A percentile compares a stretch with the other conserved stretches of the same genome.
These are phyloP conservation scores for Petrosia ficiformis DNA, from an alignment of 37 sponge, comb jelly and placozoan genomes.

Conservation along the genomic window DNA sequence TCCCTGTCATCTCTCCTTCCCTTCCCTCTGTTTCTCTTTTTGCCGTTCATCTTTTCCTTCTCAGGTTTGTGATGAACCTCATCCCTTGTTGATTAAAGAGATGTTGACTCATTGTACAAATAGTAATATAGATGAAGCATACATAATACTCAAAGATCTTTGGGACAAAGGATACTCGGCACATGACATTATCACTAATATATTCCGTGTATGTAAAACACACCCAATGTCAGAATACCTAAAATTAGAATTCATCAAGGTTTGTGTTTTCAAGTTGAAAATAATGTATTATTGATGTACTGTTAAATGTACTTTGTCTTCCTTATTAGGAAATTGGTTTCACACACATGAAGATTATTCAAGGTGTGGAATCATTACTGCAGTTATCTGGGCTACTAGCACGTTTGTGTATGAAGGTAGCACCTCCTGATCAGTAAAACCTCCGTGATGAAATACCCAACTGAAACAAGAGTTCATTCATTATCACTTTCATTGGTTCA, in stretches of 20 bases:
- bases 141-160: slow-evolving; percentile 77
- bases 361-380: slow-evolving; percentile 90
- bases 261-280: background rate
- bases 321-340: slow-evolving; percentile 85
- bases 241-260: slow-evolving; percentile 95
- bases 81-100: slow-evolving; percentile 94
- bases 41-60: too few relatives aligned
- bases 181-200: slow-evolving; percentile 94
- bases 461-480: too few relatives aligned
- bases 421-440: slow-evolving; percentile 1
- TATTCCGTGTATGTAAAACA: slow-evolving; percentile 93
- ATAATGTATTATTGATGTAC: background rate
- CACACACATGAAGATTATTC: slow-evolving; percentile 87
- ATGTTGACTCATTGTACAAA: slow-evolving; percentile 84
- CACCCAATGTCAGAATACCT: slow-evolving; percentile 90
- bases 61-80: slow-evolving; percentile 99
- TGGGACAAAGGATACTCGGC: slow-evolving; percentile 98
- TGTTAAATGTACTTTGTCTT: background rate
- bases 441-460: too few relatives aligned
- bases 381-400: slow-evolving; percentile 95
- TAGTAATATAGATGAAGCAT: slow-evolving; percentile 78
- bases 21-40: too few relatives aligned
- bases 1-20: too few relatives aligned
- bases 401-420: slow-evolving; percentile 71
- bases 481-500: too few relatives aligned